Percentiles rank a stretch among this genome's conserved stretches.
Evolutionary conservation across 2,888 invertebrate species (phyloP).

Genomic region (Patella pellucida): DNA sequence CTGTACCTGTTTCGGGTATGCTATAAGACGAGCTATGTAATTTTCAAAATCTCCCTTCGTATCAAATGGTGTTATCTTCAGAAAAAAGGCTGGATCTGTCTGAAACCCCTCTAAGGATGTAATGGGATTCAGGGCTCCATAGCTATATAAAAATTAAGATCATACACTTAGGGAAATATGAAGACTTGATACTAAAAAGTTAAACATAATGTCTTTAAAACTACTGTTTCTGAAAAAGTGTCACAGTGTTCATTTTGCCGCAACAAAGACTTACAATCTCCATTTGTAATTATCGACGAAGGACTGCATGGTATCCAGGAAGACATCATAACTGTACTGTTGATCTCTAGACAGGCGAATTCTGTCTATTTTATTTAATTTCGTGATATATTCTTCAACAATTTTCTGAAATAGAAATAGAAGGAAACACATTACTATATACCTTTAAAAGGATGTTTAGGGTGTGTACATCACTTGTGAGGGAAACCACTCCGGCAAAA

Average conservation of each 20-base stretch:
- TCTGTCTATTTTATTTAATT: constrained; percentile 5
- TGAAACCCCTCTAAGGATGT: not conserved
- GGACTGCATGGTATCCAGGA: not conserved
- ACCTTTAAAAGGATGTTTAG: too few relatives aligned
- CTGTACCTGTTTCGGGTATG: not conserved
- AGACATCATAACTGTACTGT: not conserved
- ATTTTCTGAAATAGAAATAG: not conserved
- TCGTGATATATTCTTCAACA: not conserved
- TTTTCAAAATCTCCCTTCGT: constrained; percentile 6
- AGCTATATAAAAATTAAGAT: not conserved
- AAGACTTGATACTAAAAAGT: too few relatives aligned
- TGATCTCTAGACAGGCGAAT: not conserved
- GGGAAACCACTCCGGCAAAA: too few relatives aligned
- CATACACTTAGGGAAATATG: too few relatives aligned
- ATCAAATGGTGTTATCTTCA: not conserved
- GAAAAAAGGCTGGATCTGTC: not conserved
- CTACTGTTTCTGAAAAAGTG: too few relatives aligned
- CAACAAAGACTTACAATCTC: not conserved
- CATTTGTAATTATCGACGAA: not conserved
- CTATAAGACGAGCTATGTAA: not conserved
- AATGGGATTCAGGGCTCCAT: not conserved
- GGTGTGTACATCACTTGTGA: too few relatives aligned
- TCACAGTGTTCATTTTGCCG: too few relatives aligned
- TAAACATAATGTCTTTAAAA: too few relatives aligned
- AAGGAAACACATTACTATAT: too few relatives aligned